Conservation (phyloP, 2,113 vertebrate genomes). For the Odocoileus virginianus region DNA sequence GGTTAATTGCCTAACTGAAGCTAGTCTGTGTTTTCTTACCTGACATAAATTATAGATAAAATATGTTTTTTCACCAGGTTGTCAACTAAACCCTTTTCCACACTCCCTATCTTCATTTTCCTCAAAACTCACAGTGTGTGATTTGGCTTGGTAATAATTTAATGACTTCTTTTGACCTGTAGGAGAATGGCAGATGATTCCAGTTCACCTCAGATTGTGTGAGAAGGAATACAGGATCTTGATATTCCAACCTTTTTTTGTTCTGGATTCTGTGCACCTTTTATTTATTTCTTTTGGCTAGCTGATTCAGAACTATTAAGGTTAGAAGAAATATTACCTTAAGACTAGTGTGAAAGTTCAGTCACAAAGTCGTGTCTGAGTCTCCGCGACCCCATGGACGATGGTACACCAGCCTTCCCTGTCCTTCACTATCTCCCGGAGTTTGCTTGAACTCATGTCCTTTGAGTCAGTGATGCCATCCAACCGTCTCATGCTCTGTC, state of each 20-base stretch:
- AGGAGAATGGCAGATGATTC: background rate
- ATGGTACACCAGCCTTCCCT: background rate
- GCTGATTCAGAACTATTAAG: background rate
- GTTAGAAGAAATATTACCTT: background rate
- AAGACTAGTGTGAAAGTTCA: background rate
- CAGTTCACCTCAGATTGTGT: background rate
- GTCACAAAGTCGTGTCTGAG: background rate
- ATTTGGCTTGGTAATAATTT: background rate
- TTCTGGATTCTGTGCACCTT: background rate
- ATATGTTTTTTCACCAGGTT: background rate
- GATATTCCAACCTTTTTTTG: background rate
- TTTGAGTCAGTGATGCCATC: background rate
- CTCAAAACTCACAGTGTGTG: background rate
- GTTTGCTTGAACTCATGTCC: background rate
- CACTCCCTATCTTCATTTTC: background rate
- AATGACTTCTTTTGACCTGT: background rate
- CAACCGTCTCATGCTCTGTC: background rate
- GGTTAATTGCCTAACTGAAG: background rate
- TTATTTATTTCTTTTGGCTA: background rate
- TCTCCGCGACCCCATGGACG: background rate
- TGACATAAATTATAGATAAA: background rate
- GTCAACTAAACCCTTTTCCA: background rate
- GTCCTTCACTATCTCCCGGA: background rate
- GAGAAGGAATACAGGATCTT: background rate
- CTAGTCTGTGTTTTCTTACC: background rate